Evolutionary conservation across 2,797 vertebrate genomes (phyloP), one percentile per base, ranked within the genome.

Genomic region (Crocodylus rhombifer): DNA sequence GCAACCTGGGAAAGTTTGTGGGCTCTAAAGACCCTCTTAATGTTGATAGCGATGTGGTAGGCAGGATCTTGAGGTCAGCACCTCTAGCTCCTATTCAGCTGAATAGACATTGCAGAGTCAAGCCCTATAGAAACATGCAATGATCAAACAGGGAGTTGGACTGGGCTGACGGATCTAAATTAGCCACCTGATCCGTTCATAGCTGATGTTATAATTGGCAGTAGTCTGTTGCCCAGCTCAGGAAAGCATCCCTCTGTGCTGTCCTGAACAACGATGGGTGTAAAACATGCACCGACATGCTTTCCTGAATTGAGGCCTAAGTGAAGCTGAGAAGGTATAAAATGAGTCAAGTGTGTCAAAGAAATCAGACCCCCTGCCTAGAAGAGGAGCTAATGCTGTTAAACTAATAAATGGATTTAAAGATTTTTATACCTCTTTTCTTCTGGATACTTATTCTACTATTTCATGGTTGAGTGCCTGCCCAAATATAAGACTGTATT

Each of bases 271-370:
- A 62, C 33, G 74, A 36, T 18, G 74, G 71, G 30, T n/a, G 7
- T 1, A 0, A 36, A 65, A 60, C 60, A 23, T 0, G 0, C 67
- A 23, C 33, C 65, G 9, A 56, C 36, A 0, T n/a, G 0, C 77
- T 82, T 82, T 84, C 56, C 57, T 62, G 67, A 14, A 4, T 2
- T 0, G 0, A 23, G 42, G 23, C 58, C 58, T 9, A 7, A 64
- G 55, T 6, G 13, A 91, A 13, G 13, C 63, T 75, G 62, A 25
- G 58, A 12, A 56, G 26, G 18, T 56, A 2, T 7, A 71, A 73
- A 71, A 14, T 23, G 61, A 28, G 67, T 21, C 21, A 36, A 18
- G 58, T 0, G 0, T n/a, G 26, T 2, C 16, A 13, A 85, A 61
- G 13, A 51, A 63, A 26, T 61, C 77, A 61, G 62, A 15, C 69